These are phyloP conservation scores for Rafetus swinhoei DNA, from an alignment of 2,113 vertebrate species.

Conservation along the genomic window DNA sequence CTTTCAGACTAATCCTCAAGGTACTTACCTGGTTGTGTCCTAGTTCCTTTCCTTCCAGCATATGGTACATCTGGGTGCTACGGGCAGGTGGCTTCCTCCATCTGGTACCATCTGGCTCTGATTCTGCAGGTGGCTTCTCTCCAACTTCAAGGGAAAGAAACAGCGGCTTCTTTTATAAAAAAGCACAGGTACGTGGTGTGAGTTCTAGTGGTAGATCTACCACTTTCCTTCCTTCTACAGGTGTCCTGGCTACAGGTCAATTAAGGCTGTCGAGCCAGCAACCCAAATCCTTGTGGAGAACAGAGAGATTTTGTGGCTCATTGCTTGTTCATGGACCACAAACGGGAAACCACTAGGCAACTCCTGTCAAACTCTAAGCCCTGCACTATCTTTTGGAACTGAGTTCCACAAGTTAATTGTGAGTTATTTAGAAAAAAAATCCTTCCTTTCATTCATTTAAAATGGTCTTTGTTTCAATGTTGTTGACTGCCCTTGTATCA, in stretches of 20 bases:
- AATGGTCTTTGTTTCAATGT: neutral
- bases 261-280: neutral
- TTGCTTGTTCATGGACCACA: neutral
- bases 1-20: neutral
- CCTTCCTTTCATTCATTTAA: neutral
- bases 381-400: too few species aligned
- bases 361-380: neutral
- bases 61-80: neutral
- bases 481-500: too few species aligned
- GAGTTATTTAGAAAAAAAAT: neutral
- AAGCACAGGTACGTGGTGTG: neutral
- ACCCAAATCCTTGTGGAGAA: neutral
- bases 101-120: neutral
- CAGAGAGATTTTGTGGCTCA: neutral
- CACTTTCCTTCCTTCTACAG: neutral
- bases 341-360: neutral
- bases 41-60: neutral
- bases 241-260: neutral
- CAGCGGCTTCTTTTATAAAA: neutral
- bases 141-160: rapidly evolving
- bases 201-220: neutral
- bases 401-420: neutral
- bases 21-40: neutral
- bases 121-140: neutral
- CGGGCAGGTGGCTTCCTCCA: neutral